These are phyloP conservation scores for Drosophila demipolita DNA, from an alignment of 2,888 invertebrate species.

Conservation along the genomic window DNA sequence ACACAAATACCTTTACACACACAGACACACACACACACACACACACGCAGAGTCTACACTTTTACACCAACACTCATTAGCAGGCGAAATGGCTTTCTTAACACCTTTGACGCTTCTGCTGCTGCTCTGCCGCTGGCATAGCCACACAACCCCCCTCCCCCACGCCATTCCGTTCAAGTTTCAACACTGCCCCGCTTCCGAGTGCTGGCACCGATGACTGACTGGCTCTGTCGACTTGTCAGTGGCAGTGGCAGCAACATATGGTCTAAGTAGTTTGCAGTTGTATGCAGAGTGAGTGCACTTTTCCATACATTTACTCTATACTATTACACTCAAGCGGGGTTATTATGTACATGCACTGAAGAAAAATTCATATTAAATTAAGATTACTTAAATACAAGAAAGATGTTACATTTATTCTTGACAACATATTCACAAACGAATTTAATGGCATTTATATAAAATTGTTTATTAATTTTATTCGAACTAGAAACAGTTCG, in stretches of 20 bases:
- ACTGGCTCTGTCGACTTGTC: conserved; percentile 61
- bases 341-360: not conserved
- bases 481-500: not conserved
- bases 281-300: conserved; percentile 77
- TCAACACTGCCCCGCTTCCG: conserved; percentile 7
- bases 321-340: conserved; percentile 1
- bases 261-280: conserved; percentile 74
- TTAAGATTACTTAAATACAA: not conserved
- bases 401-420: too few relatives aligned
- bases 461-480: not conserved
- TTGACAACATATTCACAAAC: not conserved
- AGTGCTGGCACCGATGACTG: conserved; percentile 21
- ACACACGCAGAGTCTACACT: conserved; percentile 20
- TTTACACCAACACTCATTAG: conserved; percentile 72
- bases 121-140: conserved; percentile 5
- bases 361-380: not conserved
- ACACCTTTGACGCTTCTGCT: conserved; percentile 73
- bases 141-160: not conserved
- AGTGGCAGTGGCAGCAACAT: conserved; percentile 64
- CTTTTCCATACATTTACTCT: conserved; percentile 47
- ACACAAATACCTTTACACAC: conserved; percentile 8
- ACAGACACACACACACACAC: conserved; percentile 5
- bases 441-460: not conserved
- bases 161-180: not conserved
- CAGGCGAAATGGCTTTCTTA: conserved; percentile 78